Conservation (phyloP, 1,140 invertebrate species). For the Chionoecetes opilio region DNA sequence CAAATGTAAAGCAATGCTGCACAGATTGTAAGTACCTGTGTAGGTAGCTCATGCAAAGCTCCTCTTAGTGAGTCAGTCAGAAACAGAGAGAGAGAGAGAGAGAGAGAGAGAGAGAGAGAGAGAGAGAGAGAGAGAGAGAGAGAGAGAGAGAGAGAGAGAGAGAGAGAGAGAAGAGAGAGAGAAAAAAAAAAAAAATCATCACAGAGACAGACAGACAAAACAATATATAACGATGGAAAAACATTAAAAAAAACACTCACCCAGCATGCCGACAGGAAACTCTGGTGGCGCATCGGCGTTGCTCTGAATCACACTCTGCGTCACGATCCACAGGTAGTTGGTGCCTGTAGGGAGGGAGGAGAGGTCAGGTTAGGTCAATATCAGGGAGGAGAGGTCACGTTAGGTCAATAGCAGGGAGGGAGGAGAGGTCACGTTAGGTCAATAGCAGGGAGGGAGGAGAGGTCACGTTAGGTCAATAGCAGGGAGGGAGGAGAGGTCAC, state of each 20-base stretch:
- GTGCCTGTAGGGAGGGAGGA: slow-evolving; percentile 83
- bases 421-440: no score
- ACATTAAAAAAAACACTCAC: slow-evolving; percentile 86
- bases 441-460: no score
- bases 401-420: no score
- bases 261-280: slow-evolving; percentile 96
- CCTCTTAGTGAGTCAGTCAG: no score
- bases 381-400: not conserved
- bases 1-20: no score
- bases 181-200: not conserved
- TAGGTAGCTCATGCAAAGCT: no score
- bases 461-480: no score
- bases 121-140: no score
- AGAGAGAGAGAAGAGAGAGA: slow-evolving; percentile 22
- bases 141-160: not conserved
- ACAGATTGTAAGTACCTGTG: no score
- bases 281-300: slow-evolving; percentile 88
- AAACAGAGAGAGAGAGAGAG: slow-evolving; percentile 7
- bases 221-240: not conserved
- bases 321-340: slow-evolving; percentile 98
- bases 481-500: no score
- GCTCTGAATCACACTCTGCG: slow-evolving; percentile 94
- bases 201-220: no score
- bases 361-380: no score
- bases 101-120: not conserved